These are phyloP conservation scores for Dipodomys stephensi DNA, from an alignment of 2,113 vertebrate species.

Conservation along the genomic window DNA sequence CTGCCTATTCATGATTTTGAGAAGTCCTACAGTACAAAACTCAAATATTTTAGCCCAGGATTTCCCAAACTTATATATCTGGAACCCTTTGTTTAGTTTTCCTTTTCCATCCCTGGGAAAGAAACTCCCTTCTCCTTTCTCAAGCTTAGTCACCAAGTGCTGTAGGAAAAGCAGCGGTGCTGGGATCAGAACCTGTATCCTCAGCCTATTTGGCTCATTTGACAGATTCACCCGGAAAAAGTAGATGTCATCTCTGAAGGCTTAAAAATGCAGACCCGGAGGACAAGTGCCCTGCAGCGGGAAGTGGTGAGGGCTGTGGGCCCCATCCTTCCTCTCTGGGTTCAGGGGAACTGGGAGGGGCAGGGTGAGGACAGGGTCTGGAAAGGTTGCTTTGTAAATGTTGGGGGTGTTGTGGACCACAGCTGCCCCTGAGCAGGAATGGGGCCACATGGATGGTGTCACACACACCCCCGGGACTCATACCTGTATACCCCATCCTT, in stretches of 20 bases:
- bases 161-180: background rate
- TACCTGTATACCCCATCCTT: background rate
- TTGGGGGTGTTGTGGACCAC: background rate
- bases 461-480: background rate
- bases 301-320: conserved; percentile 61
- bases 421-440: background rate
- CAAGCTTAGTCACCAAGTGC: background rate
- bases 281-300: background rate
- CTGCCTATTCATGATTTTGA: background rate
- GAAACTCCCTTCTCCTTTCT: background rate
- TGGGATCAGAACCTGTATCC: background rate
- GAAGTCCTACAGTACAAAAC: background rate
- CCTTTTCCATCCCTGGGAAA: background rate
- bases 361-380: background rate
- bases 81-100: background rate
- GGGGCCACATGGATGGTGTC: background rate
- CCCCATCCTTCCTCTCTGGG: background rate
- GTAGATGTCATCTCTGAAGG: conserved; percentile 23
- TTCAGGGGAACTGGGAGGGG: background rate
- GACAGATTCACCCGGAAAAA: conserved; percentile 56
- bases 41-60: background rate
- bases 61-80: background rate
- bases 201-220: conserved; percentile 13
- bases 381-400: background rate
- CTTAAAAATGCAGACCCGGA: conserved; percentile 39